phyloP scores from a whole-genome alignment of 2,797 vertebrate genomes.

The Megaceryle alcyon region DNA sequence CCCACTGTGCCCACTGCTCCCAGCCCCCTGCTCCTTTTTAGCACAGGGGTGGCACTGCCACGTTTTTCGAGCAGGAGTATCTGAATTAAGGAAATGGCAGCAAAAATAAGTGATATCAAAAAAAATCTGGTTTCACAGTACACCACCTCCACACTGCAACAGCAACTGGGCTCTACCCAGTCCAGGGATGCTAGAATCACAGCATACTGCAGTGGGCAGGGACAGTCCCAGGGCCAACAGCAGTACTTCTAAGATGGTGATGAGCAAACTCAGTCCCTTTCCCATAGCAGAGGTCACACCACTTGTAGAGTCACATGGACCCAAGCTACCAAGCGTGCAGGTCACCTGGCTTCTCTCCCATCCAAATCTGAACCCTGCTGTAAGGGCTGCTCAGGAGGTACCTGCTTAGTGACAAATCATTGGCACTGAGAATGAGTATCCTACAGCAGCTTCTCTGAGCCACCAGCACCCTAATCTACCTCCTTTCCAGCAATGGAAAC shows the following conservation, averaged over 20 bases:
- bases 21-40: neutral
- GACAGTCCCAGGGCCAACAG: neutral
- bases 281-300: neutral
- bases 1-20: neutral
- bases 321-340: neutral
- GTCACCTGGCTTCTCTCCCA: neutral
- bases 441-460: neutral
- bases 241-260: neutral
- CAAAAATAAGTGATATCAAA: neutral
- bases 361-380: neutral
- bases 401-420: neutral
- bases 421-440: fast-evolving
- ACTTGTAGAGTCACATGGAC: neutral
- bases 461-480: neutral
- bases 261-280: neutral
- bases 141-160: neutral
- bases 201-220: fast-evolving
- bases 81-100: neutral
- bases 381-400: neutral
- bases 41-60: fast-evolving
- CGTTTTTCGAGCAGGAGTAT: neutral
- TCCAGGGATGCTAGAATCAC: neutral
- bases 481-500: neutral
- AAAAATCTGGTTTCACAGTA: neutral
- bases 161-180: neutral